Evolutionary conservation across 2,797 vertebrate species (phyloP).

Genomic region (Salmo trutta): DNA sequence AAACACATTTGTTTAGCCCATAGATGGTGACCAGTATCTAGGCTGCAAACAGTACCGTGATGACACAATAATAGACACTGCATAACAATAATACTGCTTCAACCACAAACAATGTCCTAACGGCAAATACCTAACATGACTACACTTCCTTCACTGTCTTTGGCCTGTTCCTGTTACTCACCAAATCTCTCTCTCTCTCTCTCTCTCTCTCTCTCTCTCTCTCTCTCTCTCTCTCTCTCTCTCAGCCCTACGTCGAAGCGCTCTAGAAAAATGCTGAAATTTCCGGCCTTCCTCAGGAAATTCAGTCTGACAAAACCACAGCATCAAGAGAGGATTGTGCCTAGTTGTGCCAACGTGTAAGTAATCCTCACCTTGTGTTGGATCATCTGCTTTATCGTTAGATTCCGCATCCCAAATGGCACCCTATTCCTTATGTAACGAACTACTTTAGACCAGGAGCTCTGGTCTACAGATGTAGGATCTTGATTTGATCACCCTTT

Average conservation of each 20-base stretch:
- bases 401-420: no score
- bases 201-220: neutral
- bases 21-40: no score
- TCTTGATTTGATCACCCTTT: no score
- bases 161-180: neutral
- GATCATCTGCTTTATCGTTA: neutral
- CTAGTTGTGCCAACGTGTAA: slow-evolving; percentile 70
- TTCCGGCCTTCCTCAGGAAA: slow-evolving; percentile 69
- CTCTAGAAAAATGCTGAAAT: slow-evolving; percentile 56
- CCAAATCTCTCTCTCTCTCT: neutral
- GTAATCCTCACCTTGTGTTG: slow-evolving; percentile 30
- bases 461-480: no score
- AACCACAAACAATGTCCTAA: neutral
- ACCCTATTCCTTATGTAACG: no score
- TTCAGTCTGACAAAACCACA: slow-evolving; percentile 59
- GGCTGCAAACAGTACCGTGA: no score
- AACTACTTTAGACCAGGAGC: no score
- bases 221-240: neutral
- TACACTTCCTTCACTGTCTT: neutral
- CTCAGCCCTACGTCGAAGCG: slow-evolving; percentile 50
- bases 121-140: neutral
- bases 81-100: neutral
- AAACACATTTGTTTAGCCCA: no score
- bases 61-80: no score
- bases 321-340: slow-evolving; percentile 64